These are phyloP conservation scores for Nothobranchius kuhntae DNA, from an alignment of 2,113 vertebrate genomes.

Conservation along the genomic window DNA sequence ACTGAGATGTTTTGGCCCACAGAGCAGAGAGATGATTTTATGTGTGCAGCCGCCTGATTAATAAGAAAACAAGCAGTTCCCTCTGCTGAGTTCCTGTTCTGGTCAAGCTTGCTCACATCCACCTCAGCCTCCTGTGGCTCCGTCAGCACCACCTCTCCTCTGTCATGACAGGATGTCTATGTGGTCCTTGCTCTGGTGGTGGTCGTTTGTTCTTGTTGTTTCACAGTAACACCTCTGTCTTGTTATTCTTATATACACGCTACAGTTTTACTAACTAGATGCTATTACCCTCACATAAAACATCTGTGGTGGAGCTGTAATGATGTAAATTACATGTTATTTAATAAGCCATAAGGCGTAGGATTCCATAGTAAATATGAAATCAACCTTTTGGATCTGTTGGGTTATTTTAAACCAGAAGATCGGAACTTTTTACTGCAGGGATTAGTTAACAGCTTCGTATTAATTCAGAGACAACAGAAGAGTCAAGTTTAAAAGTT, in stretches of 20 bases:
- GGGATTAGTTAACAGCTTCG: too few relatives aligned
- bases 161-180: conserved; percentile 35
- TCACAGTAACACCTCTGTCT: conserved; percentile 4
- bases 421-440: too few relatives aligned
- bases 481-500: too few relatives aligned
- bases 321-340: too few relatives aligned
- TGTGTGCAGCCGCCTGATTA: not conserved
- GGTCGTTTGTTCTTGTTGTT: conserved; percentile 29
- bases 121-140: conserved; percentile 1
- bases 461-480: too few relatives aligned
- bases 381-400: too few relatives aligned
- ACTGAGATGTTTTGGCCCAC: not conserved
- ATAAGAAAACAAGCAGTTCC: not conserved
- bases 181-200: conserved; percentile 21
- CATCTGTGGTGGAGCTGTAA: not conserved
- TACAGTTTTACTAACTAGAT: not conserved
- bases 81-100: conserved; percentile 12
- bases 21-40: not conserved
- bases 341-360: too few relatives aligned
- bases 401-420: too few relatives aligned
- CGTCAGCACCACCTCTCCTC: not conserved
- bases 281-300: not conserved
- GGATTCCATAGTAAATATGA: too few relatives aligned
- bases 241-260: not conserved
- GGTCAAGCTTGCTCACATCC: conserved; percentile 15